Base-by-base conservation (phyloP, 2,797 vertebrate genomes). In the Danio aesculapii region DNA sequence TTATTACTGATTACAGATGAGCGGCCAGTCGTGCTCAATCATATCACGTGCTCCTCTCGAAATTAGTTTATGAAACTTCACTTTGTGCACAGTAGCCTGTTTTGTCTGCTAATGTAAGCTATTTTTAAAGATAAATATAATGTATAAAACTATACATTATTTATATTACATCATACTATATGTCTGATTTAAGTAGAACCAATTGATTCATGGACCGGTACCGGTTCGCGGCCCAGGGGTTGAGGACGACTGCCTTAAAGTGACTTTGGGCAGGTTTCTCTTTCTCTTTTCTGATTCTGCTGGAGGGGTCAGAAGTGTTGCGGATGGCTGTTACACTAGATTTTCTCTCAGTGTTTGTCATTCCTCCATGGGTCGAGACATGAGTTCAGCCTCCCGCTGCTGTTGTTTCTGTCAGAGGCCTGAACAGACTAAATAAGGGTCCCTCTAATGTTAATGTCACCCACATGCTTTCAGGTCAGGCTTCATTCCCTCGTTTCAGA, bases 351-450 rank as follows among this genome's bases (percentile, higher is more conserved):
- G 92, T 93, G 88, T 89, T 86, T 92, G 90, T 86, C 89, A 91
- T 92, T 88, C 85, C 84, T 89, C 76, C 83, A 90, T 92, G 87
- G 91, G 91, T 89, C 86, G 85, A 86, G 89, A 85, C 91, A 86
- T 0, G 86, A 91, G 83, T 86, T 76, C 44, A 66, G 6, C 66
- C 83, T 67, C 77, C 83, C 82, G 84, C 19, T 17, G 85, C 87
- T 90, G 91, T 89, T 92, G 85, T 91, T 83, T 88, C 90, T 86
- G 80, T 87, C 85, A 75, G 12, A 82, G 61, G 16, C 46, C 44
- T 53, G 77, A 85, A 76, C 84, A 93, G 92, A 92, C 90, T 91
- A 92, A 93, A 94, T 92, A 86, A 59, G 68, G 78, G 81, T 70
- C 90, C 69, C 75, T 43, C 77, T 86, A 84, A 90, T 82, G 74